Evolutionary conservation across 2,113 vertebrate genomes (phyloP).

Genomic region (Scolopax mira): DNA sequence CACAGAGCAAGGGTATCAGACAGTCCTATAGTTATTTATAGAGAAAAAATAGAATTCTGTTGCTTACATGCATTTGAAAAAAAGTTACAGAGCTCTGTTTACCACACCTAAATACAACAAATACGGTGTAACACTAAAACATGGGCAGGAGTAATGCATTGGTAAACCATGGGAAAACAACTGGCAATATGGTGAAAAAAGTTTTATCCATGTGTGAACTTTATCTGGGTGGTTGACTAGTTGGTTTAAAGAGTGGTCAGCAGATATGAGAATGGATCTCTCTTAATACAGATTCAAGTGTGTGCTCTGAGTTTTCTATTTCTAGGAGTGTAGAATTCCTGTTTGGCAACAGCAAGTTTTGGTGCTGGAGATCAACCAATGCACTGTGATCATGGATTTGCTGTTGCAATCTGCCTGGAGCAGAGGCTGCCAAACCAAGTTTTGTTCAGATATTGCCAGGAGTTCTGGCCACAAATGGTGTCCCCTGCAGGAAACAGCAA

Average conservation of each 20-base stretch:
- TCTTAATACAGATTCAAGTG: neutral
- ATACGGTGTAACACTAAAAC: neutral
- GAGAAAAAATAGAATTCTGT: neutral
- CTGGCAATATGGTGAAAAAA: neutral
- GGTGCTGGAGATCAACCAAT: accelerated
- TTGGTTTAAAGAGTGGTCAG: neutral
- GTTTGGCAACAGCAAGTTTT: neutral
- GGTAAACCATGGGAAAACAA: neutral
- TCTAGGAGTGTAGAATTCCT: neutral
- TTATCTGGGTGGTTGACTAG: neutral
- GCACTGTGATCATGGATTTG: neutral
- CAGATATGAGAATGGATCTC: neutral
- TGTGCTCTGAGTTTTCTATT: neutral
- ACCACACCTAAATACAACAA: neutral
- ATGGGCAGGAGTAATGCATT: neutral
- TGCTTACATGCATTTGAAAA: neutral
- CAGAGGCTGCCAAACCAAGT: neutral
- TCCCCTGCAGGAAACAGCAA: neutral
- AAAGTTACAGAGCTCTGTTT: neutral
- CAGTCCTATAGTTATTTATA: conserved; percentile 73
- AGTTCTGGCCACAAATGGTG: neutral
- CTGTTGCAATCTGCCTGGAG: neutral
- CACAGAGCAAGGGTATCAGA: conserved; percentile 83
- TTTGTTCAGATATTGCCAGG: neutral
- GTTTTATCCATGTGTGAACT: neutral